A percentile compares a stretch with the other conserved stretches of the same genome.
Conservation (phyloP, 2,888 invertebrate species). For the Biston betularia region DNA sequence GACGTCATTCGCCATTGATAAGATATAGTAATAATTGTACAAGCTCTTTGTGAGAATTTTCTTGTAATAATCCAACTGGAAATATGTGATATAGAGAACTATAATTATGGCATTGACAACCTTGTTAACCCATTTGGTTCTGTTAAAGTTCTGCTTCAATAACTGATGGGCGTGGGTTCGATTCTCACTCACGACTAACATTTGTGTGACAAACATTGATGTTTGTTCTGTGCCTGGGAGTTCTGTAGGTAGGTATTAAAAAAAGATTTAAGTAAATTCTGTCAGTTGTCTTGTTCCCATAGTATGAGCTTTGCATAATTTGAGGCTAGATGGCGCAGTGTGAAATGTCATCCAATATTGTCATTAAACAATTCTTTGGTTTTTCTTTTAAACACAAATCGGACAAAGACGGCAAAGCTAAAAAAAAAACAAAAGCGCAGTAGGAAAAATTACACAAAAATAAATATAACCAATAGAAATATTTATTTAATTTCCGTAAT, state of each 20-base stretch:
- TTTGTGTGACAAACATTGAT: too few relatives aligned
- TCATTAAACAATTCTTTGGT: background rate
- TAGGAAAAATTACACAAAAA: background rate
- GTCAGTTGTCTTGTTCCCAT: too few relatives aligned
- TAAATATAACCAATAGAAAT: background rate
- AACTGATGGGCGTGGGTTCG: too few relatives aligned
- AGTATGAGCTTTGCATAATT: too few relatives aligned
- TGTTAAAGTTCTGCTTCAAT: too few relatives aligned
- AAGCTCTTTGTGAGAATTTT: background rate
- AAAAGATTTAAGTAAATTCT: too few relatives aligned
- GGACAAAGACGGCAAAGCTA: background rate
- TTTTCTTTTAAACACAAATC: background rate
- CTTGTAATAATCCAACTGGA: conserved; percentile 16
- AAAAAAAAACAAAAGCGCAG: background rate
- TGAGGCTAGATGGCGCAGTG: too few relatives aligned
- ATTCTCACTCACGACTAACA: too few relatives aligned
- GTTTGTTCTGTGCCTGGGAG: too few relatives aligned
- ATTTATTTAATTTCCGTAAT: background rate
- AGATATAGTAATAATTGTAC: conserved; percentile 19
- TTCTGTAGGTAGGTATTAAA: too few relatives aligned
- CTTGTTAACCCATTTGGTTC: too few relatives aligned
- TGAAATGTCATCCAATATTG: too few relatives aligned
- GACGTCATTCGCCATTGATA: conserved; percentile 16
- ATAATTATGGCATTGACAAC: background rate
- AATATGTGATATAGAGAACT: background rate